Base-by-base conservation (phyloP, 2,888 invertebrate genomes). In the Agonum fuliginosum region DNA sequence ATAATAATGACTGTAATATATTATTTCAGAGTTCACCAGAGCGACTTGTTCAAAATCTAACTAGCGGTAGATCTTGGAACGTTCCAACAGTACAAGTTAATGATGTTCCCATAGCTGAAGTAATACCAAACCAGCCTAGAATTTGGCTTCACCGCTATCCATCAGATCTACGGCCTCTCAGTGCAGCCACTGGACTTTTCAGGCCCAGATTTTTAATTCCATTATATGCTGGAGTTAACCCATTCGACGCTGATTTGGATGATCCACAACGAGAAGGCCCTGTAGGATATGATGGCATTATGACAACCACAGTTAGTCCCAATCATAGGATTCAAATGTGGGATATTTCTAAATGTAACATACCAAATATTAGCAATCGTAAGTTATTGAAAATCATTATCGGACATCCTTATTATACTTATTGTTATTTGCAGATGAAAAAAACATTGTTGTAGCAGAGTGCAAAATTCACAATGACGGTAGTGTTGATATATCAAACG, bases 381-480 rank as follows among this genome's bases (percentile, higher is more conserved):
- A 85, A 88, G 91, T 88, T 8, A 24, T 22, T 24, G n/a, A 22
- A 54, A 14, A 48, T 79, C 62, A 5, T 27, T 70, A 10, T 6
- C 27, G 3, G 3, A 48, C 12, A 34, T n/a, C n/a, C 20, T 10
- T 19, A 51, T 14, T 41, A 22, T 54, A 43, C 41, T 19, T 19
- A 27, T 19, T 70, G 34, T 17, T 14, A 8, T 37, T 62, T 41
- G 5, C 17, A 93, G 93, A 90, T 80, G 88, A 91, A 71, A 91
- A 92, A 82, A 95, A 95, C 83, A 88, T 96, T 37, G 93, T 96
- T 19, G 95, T 95, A 4, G 89, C 90, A 30, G 91, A 93, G 82
- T 95, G 95, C 85, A 93, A 93, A 84, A 94, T 96, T 79, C 95
- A 95, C 86, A 96, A 95, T 84, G 95, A 96, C 84, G 95, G 95